These are phyloP conservation scores for Parnassius smintheus DNA, from an alignment of 2,888 invertebrate species.

Conservation along the genomic window DNA sequence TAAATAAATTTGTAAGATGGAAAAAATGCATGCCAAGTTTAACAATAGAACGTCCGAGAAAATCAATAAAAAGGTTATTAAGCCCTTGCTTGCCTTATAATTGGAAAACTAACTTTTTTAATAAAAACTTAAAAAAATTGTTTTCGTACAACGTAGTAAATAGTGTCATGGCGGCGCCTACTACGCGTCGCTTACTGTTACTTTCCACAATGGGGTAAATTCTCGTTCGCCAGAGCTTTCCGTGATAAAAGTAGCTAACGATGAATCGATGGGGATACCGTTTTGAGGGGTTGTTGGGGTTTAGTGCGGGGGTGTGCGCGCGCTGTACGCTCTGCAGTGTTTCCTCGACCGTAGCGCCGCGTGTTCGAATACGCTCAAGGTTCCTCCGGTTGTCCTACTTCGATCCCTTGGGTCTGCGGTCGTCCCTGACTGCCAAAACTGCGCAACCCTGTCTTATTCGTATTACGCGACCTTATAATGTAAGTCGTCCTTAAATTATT, in stretches of 20 bases:
- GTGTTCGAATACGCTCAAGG: background rate
- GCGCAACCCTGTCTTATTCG: background rate
- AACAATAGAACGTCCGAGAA: no score
- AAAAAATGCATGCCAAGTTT: no score
- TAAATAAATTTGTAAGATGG: no score
- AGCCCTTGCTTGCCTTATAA: no score
- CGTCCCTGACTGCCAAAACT: background rate
- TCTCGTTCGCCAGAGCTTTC: background rate
- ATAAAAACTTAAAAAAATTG: no score
- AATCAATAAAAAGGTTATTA: no score
- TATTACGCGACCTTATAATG: background rate
- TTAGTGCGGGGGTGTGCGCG: constrained; percentile 12
- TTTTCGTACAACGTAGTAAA: no score
- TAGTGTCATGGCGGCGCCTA: background rate
- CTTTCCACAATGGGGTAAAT: background rate
- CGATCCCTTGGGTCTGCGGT: constrained; percentile 1
- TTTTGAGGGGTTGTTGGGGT: background rate
- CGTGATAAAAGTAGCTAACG: constrained; percentile 1
- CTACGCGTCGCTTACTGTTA: background rate
- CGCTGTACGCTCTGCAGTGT: constrained; percentile 9
- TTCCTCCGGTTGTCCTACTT: background rate
- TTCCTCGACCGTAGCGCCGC: constrained; percentile 1
- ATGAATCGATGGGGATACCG: constrained; percentile 18
- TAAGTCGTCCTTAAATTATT: background rate
- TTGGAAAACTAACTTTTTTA: no score